A percentile compares a stretch with the other conserved stretches of the same genome.
These are phyloP conservation scores for Cynocephalus volans DNA, from an alignment of 2,113 vertebrate genomes.

Conservation along the genomic window DNA sequence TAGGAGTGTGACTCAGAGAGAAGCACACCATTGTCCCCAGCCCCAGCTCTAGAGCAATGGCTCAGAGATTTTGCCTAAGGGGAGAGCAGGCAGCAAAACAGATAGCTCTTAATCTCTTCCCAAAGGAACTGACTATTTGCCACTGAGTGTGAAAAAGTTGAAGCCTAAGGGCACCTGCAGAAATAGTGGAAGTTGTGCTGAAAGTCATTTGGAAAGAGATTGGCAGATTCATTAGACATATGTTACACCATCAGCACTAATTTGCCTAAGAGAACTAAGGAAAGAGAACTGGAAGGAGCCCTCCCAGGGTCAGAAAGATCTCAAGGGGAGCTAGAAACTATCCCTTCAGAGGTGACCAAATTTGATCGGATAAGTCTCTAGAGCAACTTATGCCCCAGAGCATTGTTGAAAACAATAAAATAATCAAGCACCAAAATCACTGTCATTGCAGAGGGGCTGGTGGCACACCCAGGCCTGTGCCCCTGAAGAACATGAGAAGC, in stretches of 20 bases:
- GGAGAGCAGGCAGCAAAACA: not conserved
- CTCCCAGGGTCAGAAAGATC: not conserved
- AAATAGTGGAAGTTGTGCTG: not conserved
- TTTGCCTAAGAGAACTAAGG: not conserved
- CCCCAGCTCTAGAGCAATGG: not conserved
- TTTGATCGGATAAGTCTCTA: not conserved
- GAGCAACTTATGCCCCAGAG: not conserved
- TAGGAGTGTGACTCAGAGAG: not conserved
- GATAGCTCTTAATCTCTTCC: not conserved
- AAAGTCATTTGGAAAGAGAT: not conserved
- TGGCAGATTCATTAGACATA: not conserved
- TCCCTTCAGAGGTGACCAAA: not conserved
- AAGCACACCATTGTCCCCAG: not conserved
- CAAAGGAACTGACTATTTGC: not conserved
- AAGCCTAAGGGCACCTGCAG: not conserved
- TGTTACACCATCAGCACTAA: not conserved
- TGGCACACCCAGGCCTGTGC: not conserved
- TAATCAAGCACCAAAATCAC: not conserved
- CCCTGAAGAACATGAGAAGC: not conserved
- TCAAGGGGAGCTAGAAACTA: not conserved
- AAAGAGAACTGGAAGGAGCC: not conserved
- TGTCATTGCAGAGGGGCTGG: not conserved
- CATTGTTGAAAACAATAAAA: not conserved
- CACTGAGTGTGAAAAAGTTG: not conserved
- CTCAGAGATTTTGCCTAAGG: slow-evolving; percentile 7